Base-by-base conservation (phyloP, 2,888 invertebrate genomes). In the Mesoligia furuncula region DNA sequence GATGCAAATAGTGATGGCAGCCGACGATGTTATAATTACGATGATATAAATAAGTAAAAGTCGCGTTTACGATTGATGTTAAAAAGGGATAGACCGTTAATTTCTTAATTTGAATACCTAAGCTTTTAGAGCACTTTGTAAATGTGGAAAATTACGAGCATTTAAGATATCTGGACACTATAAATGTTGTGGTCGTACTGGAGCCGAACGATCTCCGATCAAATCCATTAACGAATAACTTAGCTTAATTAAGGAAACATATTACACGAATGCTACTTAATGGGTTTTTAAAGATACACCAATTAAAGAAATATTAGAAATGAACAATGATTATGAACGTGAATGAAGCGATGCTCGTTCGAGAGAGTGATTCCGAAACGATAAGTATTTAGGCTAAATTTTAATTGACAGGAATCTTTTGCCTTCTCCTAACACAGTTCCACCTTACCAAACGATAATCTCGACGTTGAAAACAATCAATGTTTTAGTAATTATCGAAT, bases 401-500 rank as follows among this genome's bases (percentile, higher is more conserved):
- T 90, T 89, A 91, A 91, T 91, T 91, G 91, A 92, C 92, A 92
- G 92, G 90, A 93, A 92, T 91, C 90, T 75, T 89, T 89, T 87
- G 88, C 91, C 90, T 91, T 89, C 89, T 85, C 77, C 94, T 95
- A 95, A 94, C 96, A 96, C 96, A 92, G 96, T 96, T 96, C 96
- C 96, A 95, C 94, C 94, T 95, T 94, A 95, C 93, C 90, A 90
- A 93, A 92, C 92, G 92, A 91, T 93, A 91, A 95, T 94, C 93
- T 94, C 93, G 91, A 94, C 92, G 90, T 90, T 88, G 90, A 88
- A 89, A 90, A 84, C 90, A 90, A 90, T 88, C 87, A 90, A 90
- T 87, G 87, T 89, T 91, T 91, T 85, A 90, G 88, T 92, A 90
- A 92, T 90, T 91, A 91, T 90, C 91, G 89, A 91, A 92, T 93